These are phyloP conservation scores for Micromys minutus DNA, from an alignment of 2,113 vertebrate species.

Conservation along the genomic window DNA sequence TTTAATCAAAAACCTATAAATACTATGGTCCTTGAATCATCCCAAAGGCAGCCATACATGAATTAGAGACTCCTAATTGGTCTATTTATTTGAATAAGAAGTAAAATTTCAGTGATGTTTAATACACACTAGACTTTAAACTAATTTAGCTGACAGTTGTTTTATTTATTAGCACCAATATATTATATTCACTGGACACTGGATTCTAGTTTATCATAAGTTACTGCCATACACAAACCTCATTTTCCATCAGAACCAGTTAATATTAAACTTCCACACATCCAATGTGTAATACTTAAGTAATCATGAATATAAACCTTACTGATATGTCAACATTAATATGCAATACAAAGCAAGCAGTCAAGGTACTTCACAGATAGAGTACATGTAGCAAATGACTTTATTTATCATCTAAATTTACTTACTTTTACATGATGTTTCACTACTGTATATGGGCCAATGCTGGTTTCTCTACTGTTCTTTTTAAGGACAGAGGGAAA, in stretches of 20 bases:
- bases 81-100: not conserved
- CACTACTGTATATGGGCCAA: not conserved
- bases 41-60: not conserved
- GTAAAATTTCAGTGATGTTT: not conserved
- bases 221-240: not conserved
- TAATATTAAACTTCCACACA: not conserved
- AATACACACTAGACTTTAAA: not conserved
- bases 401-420: not conserved
- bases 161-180: not conserved
- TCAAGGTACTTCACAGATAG: not conserved
- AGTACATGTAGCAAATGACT: not conserved
- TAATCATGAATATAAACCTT: not conserved
- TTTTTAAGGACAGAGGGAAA: not conserved
- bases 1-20: not conserved
- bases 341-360: not conserved
- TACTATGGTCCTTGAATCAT: not conserved
- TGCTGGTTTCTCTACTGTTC: not conserved
- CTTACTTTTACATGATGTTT: conserved; percentile 44
- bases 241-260: not conserved
- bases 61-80: not conserved
- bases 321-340: not conserved
- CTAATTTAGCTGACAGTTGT: not conserved
- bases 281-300: not conserved
- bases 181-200: not conserved
- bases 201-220: not conserved